Conservation (phyloP, 2,888 invertebrate species). For the Muschampia plurimacula region DNA sequence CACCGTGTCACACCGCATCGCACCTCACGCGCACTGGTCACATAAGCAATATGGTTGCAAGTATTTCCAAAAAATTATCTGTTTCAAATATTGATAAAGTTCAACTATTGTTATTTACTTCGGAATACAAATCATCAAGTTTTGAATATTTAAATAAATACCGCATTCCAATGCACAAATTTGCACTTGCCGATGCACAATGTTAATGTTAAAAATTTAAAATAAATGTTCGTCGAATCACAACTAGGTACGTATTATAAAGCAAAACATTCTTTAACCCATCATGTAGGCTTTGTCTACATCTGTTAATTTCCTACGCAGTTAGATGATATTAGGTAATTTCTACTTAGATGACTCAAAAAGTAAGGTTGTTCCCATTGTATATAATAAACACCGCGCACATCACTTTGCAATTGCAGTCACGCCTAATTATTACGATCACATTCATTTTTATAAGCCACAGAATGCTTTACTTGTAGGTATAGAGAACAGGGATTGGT, state of each 20-base stretch:
- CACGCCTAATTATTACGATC: not conserved
- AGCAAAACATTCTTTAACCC: not conserved
- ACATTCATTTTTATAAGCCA: not conserved
- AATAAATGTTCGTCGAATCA: not conserved
- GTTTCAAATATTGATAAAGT: not conserved
- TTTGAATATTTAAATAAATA: not conserved
- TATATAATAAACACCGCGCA: not conserved
- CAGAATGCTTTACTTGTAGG: not conserved
- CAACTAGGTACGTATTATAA: not conserved
- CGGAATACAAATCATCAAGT: not conserved
- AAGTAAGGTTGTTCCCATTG: not conserved
- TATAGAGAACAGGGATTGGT: not conserved
- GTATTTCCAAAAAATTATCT: not conserved
- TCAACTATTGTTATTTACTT: no score
- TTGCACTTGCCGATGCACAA: constrained; percentile 28
- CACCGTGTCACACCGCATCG: constrained; percentile 62
- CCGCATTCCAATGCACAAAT: constrained; percentile 16
- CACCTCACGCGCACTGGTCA: constrained; percentile 47
- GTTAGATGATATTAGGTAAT: not conserved
- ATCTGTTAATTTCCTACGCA: not conserved
- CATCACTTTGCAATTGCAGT: not conserved
- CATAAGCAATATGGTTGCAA: constrained; percentile 13
- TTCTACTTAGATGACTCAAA: not conserved
- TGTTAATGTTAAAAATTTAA: not conserved
- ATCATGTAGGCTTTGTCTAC: not conserved